Base-by-base conservation (phyloP, 2,113 vertebrate genomes). In the Phalacrocorax aristotelis region DNA sequence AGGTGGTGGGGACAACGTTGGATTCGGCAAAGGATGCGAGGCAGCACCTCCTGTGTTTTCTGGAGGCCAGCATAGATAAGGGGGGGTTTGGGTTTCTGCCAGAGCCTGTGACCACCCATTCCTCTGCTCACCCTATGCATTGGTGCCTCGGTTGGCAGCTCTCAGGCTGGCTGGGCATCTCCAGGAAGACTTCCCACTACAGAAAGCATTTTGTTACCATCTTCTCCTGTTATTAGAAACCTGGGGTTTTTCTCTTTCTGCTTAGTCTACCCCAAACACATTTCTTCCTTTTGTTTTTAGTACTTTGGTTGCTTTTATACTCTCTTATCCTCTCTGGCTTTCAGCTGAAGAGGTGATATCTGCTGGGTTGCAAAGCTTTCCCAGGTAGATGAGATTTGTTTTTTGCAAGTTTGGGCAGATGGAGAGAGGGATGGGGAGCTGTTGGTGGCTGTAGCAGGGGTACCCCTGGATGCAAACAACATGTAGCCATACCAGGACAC, bases 381-480 rank as follows among this genome's bases (percentile, higher is more conserved):
- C 78, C 84, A 85, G 86, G 84, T 91, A 92, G 88, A 92, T 75
- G 74, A 92, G 85, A 93, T 93, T 91, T 93, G 62, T 93, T 64
- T 94, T 94, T 52, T 88, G 93, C 51, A 77, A 93, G 93, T 79
- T 70, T 80, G 86, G 85, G 89, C 90, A 87, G 96, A 96, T 92
- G 93, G 90, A 94, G 78, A 82, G 81, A 96, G 84, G 76, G 70
- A 60, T 77, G 83, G 90, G 90, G 91, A 93, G 90, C 85, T 93
- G 84, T 76, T 68, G 55, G 78, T 75, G 90, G 94, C 92, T 36
- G 89, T 75, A 84, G 94, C 12, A 14, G 93, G 15, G 54, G 57
- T 91, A 90, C 93, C 84, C 74, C 70, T 95, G 75, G 85, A 86
- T 79, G 69, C 79, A 86, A 77, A 69, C 34, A 93, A 57, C 66